Conservation (phyloP, 1,140 invertebrate genomes). For the Araneus ventricosus region DNA sequence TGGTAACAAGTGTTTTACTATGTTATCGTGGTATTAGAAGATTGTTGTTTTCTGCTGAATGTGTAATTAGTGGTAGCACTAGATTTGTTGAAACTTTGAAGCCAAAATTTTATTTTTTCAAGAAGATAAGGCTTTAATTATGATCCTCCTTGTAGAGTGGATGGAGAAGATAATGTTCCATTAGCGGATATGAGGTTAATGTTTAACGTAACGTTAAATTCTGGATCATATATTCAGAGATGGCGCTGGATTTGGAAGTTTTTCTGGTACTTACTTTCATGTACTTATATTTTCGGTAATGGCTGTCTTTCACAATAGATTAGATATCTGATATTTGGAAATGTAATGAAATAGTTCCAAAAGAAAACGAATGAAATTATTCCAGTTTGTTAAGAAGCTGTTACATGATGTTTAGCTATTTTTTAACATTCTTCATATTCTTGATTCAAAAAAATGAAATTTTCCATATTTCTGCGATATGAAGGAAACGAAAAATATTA, state of each 20-base stretch:
- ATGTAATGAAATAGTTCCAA: too few relatives aligned
- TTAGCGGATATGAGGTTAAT: not conserved
- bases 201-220: not conserved
- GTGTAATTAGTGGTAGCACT: conserved; percentile 4
- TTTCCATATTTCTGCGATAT: too few relatives aligned
- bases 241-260: not conserved
- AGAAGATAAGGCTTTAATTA: not conserved
- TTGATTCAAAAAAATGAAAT: too few relatives aligned
- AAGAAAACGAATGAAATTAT: too few relatives aligned
- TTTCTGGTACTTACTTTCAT: not conserved
- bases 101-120: not conserved
- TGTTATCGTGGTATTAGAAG: not conserved
- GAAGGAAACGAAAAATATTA: too few relatives aligned
- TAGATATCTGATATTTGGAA: too few relatives aligned
- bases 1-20: not conserved
- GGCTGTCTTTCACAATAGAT: too few relatives aligned
- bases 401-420: too few relatives aligned
- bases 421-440: too few relatives aligned
- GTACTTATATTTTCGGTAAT: too few relatives aligned
- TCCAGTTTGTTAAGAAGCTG: too few relatives aligned
- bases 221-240: not conserved
- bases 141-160: not conserved
- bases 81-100: not conserved
- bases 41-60: not conserved
- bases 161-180: not conserved